Conservation (phyloP, 2,113 vertebrate species). For the Equus przewalskii region DNA sequence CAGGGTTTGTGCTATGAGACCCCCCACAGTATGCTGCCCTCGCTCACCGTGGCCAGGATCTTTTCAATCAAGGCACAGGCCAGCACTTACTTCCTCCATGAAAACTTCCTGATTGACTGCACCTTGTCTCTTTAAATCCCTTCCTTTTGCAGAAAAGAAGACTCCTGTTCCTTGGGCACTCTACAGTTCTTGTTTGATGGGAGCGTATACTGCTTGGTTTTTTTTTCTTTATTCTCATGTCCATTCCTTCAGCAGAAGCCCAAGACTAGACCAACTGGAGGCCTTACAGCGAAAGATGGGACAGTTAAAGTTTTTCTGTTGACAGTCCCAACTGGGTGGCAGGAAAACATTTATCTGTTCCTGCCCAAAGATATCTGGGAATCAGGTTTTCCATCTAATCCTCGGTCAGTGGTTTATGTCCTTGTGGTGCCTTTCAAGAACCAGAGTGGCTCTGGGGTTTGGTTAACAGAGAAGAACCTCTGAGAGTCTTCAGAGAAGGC, state of each 20-base stretch:
- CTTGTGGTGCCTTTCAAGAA: background rate
- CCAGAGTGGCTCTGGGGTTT: background rate
- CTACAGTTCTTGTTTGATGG: background rate
- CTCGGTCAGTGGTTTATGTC: background rate
- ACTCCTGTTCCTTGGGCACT: background rate
- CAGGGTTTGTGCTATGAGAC: background rate
- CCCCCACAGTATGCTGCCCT: background rate
- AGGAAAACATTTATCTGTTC: background rate
- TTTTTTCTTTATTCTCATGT: background rate
- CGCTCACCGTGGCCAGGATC: background rate
- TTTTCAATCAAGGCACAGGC: background rate
- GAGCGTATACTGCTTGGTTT: accelerated
- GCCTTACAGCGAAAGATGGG: background rate
- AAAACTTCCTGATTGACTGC: background rate
- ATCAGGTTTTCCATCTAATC: background rate
- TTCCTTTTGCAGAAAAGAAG: background rate
- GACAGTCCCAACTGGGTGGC: background rate
- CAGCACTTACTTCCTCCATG: background rate
- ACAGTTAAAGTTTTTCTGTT: background rate
- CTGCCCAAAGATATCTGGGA: background rate
- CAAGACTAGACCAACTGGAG: background rate
- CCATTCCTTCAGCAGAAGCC: background rate
- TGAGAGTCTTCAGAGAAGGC: background rate
- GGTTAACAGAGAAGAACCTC: background rate
- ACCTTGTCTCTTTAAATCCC: background rate